Evolutionary conservation across 2,113 vertebrate species (phyloP), one percentile per base, ranked within the genome.

Genomic region (Andinoacara biseriatus): DNA sequence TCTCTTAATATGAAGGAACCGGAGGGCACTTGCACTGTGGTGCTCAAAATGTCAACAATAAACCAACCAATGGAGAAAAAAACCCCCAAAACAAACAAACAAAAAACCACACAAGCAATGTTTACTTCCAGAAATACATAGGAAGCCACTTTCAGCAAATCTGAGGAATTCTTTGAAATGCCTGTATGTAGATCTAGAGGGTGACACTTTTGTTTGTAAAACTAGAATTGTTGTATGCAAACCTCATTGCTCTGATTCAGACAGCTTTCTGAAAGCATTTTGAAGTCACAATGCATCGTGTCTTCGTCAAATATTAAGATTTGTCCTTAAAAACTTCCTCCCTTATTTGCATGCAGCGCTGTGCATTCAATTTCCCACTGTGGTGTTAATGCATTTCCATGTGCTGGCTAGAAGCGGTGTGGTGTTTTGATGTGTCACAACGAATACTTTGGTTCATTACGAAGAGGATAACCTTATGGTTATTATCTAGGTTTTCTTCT

Each of bases 401-500:
- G 77, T 74, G 76, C 78, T 82, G 79, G 78, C 78, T 79, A 57
- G 87, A 84, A 86, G 87, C 85, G 31, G 81, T 81, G 85, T 85
- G 67, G 63, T 77, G 81, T 92, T 91, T 90, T 93, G 85, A 90
- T 93, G 92, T 91, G 89, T 90, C 89, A 89, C 74, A 92, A 80
- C 76, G 56, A 90, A 91, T 92, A 86, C 58, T 91, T 84, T 81
- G 84, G 87, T 87, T 88, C 81, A 91, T 91, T 87, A 86, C 24
- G 85, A 88, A 81, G 81, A 74, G 80, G 84, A 90, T 92, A 90
- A 92, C 91, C 90, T 90, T 84, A 90, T 83, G 90, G 83, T 90
- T 92, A 91, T 92, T 87, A 93, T 88, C 89, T 78, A 63, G 78
- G 81, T 67, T 89, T 89, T 92, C 89, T 91, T 38, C 82, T 91